Evolutionary conservation across 2,888 invertebrate species (phyloP).

Genomic region (Ochropacha duplaris): DNA sequence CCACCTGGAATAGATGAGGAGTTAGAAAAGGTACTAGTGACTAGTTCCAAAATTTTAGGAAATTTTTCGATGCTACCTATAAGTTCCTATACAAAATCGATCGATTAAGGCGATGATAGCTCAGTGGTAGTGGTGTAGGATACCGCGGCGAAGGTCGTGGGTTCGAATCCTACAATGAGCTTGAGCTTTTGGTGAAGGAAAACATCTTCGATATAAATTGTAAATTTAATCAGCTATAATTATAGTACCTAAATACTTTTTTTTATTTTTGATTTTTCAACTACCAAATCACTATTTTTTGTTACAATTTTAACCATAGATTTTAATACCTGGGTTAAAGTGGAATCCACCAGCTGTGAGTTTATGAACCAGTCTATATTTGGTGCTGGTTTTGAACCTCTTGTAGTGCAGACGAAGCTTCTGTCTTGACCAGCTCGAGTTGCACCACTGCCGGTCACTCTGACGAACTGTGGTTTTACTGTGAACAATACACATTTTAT

Average conservation of each 20-base stretch:
- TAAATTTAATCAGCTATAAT: too few species aligned
- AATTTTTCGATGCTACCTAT: too few species aligned
- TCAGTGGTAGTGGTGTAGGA: too few species aligned
- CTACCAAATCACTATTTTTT: background rate
- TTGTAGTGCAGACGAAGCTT: conserved; percentile 89
- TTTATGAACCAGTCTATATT: conserved; percentile 92
- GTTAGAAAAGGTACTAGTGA: background rate
- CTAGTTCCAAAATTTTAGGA: background rate
- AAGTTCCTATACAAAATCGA: too few species aligned
- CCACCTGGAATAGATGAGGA: conserved; percentile 65
- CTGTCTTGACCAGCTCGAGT: conserved; percentile 89
- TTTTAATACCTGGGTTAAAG: conserved; percentile 63
- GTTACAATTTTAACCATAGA: background rate
- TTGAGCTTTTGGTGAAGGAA: too few species aligned
- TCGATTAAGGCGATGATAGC: too few species aligned
- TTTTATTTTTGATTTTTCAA: too few species aligned
- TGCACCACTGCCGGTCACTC: conserved; percentile 87
- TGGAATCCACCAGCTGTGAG: conserved; percentile 70
- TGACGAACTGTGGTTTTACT: conserved; percentile 92
- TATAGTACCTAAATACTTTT: too few species aligned
- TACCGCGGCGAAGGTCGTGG: too few species aligned
- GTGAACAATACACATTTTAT: conserved; percentile 32
- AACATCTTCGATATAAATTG: too few species aligned
- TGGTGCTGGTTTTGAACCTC: conserved; percentile 92
- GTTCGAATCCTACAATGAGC: too few species aligned